Evolutionary conservation across 2,888 invertebrate genomes (phyloP).

Genomic region (Thelaira solivaga): DNA sequence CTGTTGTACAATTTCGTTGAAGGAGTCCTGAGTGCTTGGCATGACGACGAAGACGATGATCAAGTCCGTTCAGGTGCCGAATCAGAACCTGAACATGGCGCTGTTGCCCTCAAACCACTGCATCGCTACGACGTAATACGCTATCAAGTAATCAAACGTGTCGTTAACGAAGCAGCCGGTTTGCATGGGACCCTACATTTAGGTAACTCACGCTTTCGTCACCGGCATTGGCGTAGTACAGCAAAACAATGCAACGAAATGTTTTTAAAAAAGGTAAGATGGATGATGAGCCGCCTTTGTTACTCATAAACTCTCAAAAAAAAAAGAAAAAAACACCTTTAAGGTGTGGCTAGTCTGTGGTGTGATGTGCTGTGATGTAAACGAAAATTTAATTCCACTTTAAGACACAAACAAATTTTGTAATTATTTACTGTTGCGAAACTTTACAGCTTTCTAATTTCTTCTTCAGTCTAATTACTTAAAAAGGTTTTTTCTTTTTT

Average conservation of each 20-base stretch:
- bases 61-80: slow-evolving; percentile 85
- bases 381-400: not conserved
- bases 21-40: slow-evolving; percentile 87
- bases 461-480: slow-evolving; percentile 32
- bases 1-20: slow-evolving; percentile 90
- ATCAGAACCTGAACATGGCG: slow-evolving; percentile 84
- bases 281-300: not conserved
- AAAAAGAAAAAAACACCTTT: not conserved
- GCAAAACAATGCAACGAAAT: slow-evolving; percentile 92
- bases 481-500: slow-evolving; percentile 4
- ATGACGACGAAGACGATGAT: slow-evolving; percentile 81
- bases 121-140: slow-evolving; percentile 81
- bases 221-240: slow-evolving; percentile 90
- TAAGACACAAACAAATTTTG: not conserved
- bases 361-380: not conserved
- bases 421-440: slow-evolving; percentile 1
- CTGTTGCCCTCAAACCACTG: slow-evolving; percentile 75
- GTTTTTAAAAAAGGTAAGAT: slow-evolving; percentile 89
- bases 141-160: slow-evolving; percentile 82
- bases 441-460: slow-evolving; percentile 22
- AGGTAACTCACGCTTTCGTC: slow-evolving; percentile 84
- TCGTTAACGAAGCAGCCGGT: slow-evolving; percentile 84
- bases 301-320: no score
- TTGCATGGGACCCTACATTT: slow-evolving; percentile 82
- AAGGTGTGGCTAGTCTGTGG: not conserved